These are phyloP conservation scores for Myocastor coypus DNA, from an alignment of 2,113 vertebrate species.

Conservation along the genomic window DNA sequence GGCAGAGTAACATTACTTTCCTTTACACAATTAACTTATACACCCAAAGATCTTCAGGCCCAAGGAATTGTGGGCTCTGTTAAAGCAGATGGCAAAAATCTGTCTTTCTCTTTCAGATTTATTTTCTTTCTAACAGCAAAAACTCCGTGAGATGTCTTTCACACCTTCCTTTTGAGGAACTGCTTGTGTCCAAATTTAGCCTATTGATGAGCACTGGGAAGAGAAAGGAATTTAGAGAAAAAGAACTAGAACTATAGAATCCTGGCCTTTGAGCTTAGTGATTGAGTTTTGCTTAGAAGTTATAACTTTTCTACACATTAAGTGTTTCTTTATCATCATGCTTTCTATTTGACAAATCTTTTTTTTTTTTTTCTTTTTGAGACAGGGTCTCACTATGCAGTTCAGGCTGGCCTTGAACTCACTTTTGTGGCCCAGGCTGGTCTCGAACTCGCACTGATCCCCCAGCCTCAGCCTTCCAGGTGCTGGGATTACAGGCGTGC, in stretches of 20 bases:
- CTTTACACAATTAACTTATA: constrained; percentile 42
- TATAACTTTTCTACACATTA: neutral
- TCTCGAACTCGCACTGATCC: too few species aligned
- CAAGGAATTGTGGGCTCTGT: neutral
- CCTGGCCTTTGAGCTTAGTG: neutral
- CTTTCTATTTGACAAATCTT: neutral
- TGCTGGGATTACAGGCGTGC: too few species aligned
- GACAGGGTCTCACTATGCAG: too few species aligned
- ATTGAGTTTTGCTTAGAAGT: neutral
- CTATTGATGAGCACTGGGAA: neutral
- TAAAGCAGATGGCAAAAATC: constrained; percentile 40
- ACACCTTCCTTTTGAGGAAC: neutral
- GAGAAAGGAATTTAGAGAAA: neutral
- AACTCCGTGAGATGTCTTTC: neutral
- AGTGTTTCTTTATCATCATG: neutral
- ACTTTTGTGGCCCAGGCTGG: too few species aligned
- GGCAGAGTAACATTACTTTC: constrained; percentile 1
- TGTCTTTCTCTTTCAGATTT: neutral
- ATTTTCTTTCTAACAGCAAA: neutral
- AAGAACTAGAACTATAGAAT: neutral
- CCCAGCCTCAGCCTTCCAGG: too few species aligned
- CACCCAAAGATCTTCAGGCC: neutral
- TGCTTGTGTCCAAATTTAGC: constrained; percentile 19
- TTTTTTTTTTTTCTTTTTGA: too few species aligned
- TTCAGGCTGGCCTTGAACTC: too few species aligned